Conservation (phyloP, 1,140 invertebrate genomes). For the Panagrolaimus sp. region DNA sequence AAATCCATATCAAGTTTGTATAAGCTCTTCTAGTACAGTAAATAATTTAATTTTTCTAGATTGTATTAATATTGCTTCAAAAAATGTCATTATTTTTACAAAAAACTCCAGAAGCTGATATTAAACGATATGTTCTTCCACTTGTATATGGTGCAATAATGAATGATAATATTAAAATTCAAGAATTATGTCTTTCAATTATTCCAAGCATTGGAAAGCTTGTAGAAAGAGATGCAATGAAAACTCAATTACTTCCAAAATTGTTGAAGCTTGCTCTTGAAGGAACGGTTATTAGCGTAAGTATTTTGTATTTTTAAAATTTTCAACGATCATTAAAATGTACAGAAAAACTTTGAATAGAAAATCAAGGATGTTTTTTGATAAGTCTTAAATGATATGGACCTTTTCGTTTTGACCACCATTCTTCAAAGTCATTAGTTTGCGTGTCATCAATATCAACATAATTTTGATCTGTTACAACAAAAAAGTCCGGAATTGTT, state of each 20-base stretch:
- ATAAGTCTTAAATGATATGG: too few relatives aligned
- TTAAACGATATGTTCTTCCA: constrained; percentile 82
- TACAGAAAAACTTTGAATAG: neutral
- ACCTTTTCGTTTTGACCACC: too few relatives aligned
- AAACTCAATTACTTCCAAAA: constrained; percentile 81
- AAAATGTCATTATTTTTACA: constrained; percentile 85
- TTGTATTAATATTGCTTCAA: constrained; percentile 85
- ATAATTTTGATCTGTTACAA: constrained; percentile 35
- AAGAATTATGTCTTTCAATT: constrained; percentile 81
- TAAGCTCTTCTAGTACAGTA: constrained; percentile 22
- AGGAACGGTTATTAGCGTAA: constrained; percentile 72
- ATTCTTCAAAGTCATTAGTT: neutral
- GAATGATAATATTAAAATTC: constrained; percentile 74
- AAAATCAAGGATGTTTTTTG: too few relatives aligned
- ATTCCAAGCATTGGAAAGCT: constrained; percentile 81
- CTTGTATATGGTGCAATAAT: constrained; percentile 83
- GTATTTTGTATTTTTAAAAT: constrained; percentile 33
- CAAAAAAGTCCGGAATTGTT: constrained; percentile 27
- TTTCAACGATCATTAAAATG: neutral
- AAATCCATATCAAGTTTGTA: constrained; percentile 78
- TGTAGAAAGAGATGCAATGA: constrained; percentile 86
- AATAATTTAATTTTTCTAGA: constrained; percentile 61
- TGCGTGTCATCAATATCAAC: constrained; percentile 13
- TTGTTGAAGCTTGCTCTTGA: constrained; percentile 81
- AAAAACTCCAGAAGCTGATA: constrained; percentile 77